These are phyloP conservation scores for Nothocercus julius DNA, from an alignment of 2,113 vertebrate genomes.

Conservation along the genomic window DNA sequence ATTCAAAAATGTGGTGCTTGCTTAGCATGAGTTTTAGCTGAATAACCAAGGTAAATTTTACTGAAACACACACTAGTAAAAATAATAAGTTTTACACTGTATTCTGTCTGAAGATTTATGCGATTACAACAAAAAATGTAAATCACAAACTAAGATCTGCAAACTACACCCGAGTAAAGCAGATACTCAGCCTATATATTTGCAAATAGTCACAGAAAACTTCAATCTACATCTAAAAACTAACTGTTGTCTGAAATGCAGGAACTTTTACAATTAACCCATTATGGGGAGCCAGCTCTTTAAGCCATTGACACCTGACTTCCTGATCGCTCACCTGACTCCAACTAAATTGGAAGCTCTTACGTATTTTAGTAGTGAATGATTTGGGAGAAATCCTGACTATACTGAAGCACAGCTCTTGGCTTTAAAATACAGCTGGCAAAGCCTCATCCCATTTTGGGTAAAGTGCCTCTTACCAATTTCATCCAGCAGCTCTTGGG, in stretches of 20 bases:
- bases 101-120: neutral
- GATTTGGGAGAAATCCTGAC: neutral
- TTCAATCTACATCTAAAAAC: neutral
- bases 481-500: conserved; percentile 76
- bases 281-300: neutral
- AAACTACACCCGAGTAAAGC: neutral
- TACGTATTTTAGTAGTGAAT: neutral
- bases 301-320: neutral
- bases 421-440: neutral
- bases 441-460: neutral
- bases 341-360: conserved; percentile 23
- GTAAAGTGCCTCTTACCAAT: conserved; percentile 70
- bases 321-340: neutral
- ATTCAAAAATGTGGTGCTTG: neutral
- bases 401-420: neutral
- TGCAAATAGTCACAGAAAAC: neutral
- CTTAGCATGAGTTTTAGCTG: neutral
- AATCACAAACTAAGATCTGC: neutral
- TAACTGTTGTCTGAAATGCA: neutral
- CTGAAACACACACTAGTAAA: neutral
- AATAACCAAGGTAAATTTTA: neutral
- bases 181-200: neutral
- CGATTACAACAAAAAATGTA: neutral
- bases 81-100: neutral
- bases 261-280: neutral